Base-by-base conservation (phyloP, 2,113 vertebrate species). In the Rafetus swinhoei region DNA sequence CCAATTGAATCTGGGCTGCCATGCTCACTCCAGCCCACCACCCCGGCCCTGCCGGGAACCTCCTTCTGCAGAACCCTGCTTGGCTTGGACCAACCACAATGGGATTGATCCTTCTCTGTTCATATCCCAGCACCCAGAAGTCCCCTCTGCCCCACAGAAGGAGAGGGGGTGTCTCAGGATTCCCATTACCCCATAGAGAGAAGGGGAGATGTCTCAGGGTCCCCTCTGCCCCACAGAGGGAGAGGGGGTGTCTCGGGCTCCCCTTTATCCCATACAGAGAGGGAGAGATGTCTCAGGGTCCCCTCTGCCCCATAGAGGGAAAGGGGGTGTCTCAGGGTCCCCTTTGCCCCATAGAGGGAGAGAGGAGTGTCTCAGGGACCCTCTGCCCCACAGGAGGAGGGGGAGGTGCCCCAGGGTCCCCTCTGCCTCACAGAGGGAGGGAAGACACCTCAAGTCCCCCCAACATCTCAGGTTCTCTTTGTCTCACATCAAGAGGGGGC, bases 221-320 rank as follows among this genome's bases (percentile, higher is more conserved):
- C 57, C 53, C 4, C 53, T 69, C 29, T 69, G 15, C 16, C 29
- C 65, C 65, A n/a, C 3, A 50, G 55, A 7, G 57, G 57, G 57
- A 59, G 24, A 22, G 57, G 54, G 18, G 54, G 7, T 7, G 7
- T 14, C 12, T 69, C 62, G n/a, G 62, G 6, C 8, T 81, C 53
- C 29, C 39, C 19, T 9, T 2, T 25, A 4, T 14, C n/a, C 65
- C 56, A 9, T 4, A 1, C 0, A 10, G 1, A 0, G 1, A 9
- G 16, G 7, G 0, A 0, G 22, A 35, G 27, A 2, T 53, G 35
- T 24, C 76, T 81, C 84, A 24, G 1, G 1, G 6, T 56, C 24
- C 52, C n/a, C 39, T 54, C 22, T 32, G 13, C 22, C 14, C 59
- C 60, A n/a, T 5, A 65, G 29, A 14, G 62, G 29, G 16, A n/a